Conservation (phyloP, 2,888 invertebrate species). For the Ariolimax columbianus region DNA sequence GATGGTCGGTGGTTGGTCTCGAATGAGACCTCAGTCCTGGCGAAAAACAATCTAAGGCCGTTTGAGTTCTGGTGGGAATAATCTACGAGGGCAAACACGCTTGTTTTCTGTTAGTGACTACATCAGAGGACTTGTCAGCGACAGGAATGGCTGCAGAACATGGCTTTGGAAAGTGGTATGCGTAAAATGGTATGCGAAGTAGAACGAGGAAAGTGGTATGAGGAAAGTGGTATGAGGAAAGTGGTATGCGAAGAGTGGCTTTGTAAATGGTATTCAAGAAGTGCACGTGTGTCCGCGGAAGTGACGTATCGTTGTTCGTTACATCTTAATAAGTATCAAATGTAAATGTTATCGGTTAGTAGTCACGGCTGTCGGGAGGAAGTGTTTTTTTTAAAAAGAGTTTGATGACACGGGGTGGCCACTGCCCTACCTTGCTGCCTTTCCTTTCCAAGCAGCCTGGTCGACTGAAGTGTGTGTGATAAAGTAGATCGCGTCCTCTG, state of each 20-base stretch:
- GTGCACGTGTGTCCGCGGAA: not conserved
- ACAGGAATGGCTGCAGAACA: not conserved
- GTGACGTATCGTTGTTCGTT: not conserved
- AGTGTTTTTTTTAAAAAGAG: too few relatives aligned
- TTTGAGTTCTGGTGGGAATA: conserved; percentile 15
- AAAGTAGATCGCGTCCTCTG: too few relatives aligned
- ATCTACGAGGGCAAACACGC: conserved; percentile 13
- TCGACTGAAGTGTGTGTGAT: too few relatives aligned
- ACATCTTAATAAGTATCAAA: not conserved
- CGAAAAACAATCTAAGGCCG: not conserved
- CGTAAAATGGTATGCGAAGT: too few relatives aligned
- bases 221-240: too few relatives aligned
- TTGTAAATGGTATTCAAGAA: not conserved
- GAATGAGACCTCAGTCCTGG: not conserved
- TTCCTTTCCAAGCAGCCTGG: too few relatives aligned
- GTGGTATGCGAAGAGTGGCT: too few relatives aligned
- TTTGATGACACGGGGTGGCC: too few relatives aligned
- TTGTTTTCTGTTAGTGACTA: conserved; percentile 14
- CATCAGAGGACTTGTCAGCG: not conserved
- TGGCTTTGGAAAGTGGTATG: not conserved
- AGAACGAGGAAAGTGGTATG: too few relatives aligned
- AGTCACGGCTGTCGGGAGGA: too few relatives aligned
- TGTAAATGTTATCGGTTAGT: not conserved
- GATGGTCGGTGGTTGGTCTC: not conserved
- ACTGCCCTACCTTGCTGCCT: too few relatives aligned